phyloP scores from a whole-genome alignment of 2,888 invertebrate species.

The Ernsta delagoae region DNA sequence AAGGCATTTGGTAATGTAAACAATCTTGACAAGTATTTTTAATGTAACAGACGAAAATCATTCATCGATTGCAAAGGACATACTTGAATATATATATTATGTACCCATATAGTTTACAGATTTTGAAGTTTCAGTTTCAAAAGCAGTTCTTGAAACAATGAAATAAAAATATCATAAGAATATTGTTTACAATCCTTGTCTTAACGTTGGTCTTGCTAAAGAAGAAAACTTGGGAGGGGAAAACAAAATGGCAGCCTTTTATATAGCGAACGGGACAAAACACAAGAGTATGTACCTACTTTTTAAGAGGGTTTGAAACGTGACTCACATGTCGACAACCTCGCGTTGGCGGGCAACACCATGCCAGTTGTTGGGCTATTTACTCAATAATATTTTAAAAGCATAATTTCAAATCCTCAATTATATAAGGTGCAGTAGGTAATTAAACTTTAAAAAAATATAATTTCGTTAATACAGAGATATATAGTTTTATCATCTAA shows the following conservation, averaged over 20 bases:
- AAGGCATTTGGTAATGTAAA: too few relatives aligned
- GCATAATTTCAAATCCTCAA: too few relatives aligned
- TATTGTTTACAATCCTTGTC: background rate
- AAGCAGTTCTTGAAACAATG: background rate
- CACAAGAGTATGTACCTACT: conserved; percentile 1
- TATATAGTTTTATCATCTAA: too few relatives aligned
- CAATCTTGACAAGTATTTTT: too few relatives aligned
- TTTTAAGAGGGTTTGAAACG: background rate
- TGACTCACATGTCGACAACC: conserved; percentile 3
- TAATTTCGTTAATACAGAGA: too few relatives aligned
- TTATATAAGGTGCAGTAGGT: too few relatives aligned
- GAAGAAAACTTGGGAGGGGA: background rate
- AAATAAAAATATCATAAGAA: background rate
- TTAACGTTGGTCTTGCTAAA: background rate
- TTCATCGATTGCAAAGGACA: too few relatives aligned
- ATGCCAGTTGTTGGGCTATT: background rate
- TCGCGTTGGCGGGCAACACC: background rate
- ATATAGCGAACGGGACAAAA: background rate
- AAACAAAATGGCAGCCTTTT: background rate
- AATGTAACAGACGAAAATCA: too few relatives aligned
- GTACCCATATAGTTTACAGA: too few relatives aligned
- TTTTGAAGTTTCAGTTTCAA: too few relatives aligned
- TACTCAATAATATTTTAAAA: conserved; percentile 13
- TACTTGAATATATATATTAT: too few relatives aligned
- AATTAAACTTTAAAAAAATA: too few relatives aligned